These are phyloP conservation scores for Chelonus formosanus DNA, from an alignment of 2,888 invertebrate species.

Conservation along the genomic window DNA sequence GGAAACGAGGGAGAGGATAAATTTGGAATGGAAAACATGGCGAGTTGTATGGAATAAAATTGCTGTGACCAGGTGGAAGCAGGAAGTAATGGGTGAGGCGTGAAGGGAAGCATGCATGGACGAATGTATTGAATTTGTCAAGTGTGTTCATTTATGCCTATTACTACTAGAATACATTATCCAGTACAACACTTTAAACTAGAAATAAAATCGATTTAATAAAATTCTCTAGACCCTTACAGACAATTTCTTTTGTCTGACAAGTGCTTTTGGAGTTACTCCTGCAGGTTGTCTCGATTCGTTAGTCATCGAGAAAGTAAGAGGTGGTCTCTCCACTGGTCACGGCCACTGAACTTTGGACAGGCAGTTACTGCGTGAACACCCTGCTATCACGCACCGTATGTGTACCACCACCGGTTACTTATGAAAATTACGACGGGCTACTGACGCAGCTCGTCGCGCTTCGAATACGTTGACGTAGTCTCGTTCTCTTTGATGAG, in stretches of 20 bases:
- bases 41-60: slow-evolving; percentile 27
- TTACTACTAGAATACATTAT: neutral
- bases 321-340: slow-evolving; percentile 45
- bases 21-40: slow-evolving; percentile 27
- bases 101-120: slow-evolving; percentile 40
- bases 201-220: neutral
- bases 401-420: slow-evolving; percentile 20
- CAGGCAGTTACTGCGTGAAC: slow-evolving; percentile 43
- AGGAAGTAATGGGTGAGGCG: slow-evolving; percentile 38
- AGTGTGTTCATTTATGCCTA: slow-evolving; percentile 19
- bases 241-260: neutral
- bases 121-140: slow-evolving; percentile 29
- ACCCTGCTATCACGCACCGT: slow-evolving; percentile 20
- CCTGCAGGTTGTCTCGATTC: slow-evolving; percentile 38
- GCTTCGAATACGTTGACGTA: slow-evolving; percentile 18
- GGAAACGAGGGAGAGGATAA: neutral
- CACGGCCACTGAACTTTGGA: slow-evolving; percentile 52
- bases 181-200: neutral
- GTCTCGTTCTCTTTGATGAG: slow-evolving; percentile 4
- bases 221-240: neutral
- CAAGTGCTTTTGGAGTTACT: slow-evolving; percentile 14
- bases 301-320: slow-evolving; percentile 52
- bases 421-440: slow-evolving; percentile 12
- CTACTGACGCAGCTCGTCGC: slow-evolving; percentile 12
- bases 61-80: slow-evolving; percentile 30